Evolutionary conservation across 2,888 invertebrate species (phyloP), one percentile per base, ranked within the genome.

Genomic region (Habroteleia sp.): DNA sequence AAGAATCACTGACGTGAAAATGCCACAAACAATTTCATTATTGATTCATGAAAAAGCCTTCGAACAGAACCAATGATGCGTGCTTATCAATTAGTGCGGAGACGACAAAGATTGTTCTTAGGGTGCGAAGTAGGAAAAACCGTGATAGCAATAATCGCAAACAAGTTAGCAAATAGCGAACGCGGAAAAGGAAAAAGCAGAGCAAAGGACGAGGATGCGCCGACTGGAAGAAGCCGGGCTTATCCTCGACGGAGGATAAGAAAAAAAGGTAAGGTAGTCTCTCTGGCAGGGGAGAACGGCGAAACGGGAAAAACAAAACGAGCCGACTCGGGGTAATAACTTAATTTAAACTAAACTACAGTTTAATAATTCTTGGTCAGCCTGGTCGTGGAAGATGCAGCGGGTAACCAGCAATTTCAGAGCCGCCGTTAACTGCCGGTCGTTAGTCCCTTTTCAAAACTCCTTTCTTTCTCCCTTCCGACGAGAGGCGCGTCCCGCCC

Each of bases 331-430:
- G 84, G 85, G 88, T 88, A 88, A 88, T 88, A 88, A 88, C 88
- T 88, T 88, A 88, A 88, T 88, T 88, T 88, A 88, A 88, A 88
- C 88, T 88, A 88, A 88, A 88, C 88, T 88, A 88, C 88, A 88
- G 88, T 88, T 88, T 88, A 88, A 88, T 88, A 88, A 88, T 88
- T 88, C 88, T 84, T 82, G 81, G 81, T 80, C 83, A 81, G 81
- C 83, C 84, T 80, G 85, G 83, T 84, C 82, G 86, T 81, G 80
- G 84, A 84, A 81, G 85, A 85, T 82, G 82, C 81, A 79, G 81
- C 85, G 82, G 83, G 86, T 87, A 88, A 88, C 88, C 88, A 81
- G 88, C 88, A 88, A 88, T 88, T 88, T 88, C 87, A 85, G 87
- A 87, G 88, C 88, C 88, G 88, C 87, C 88, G 88, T 88, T 88